These are phyloP conservation scores for Osedax frankpressi DNA, from an alignment of 2,888 invertebrate genomes.

Conservation along the genomic window DNA sequence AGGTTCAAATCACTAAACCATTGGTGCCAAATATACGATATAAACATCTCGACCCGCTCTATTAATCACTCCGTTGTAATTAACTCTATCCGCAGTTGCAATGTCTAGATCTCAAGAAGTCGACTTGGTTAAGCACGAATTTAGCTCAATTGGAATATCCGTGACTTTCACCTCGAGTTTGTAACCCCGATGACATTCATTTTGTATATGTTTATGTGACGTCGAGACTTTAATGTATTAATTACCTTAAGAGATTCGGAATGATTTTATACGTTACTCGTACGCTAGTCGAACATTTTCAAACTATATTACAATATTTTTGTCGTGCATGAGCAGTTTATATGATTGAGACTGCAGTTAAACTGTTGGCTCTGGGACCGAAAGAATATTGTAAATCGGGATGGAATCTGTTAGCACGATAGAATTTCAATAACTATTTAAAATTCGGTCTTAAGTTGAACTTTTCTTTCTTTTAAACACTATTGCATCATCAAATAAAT, in stretches of 20 bases:
- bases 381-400: constrained; percentile 63
- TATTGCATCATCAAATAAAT: no score
- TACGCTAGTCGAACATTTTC: neutral
- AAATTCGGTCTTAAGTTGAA: constrained; percentile 43
- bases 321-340: constrained; percentile 51
- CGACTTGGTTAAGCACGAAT: constrained; percentile 31
- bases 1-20: constrained; percentile 31
- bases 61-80: neutral
- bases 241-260: no score
- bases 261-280: no score
- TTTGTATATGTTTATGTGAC: no score
- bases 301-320: neutral
- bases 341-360: constrained; percentile 59
- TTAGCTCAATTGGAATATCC: constrained; percentile 35
- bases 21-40: neutral
- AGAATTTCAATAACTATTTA: neutral
- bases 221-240: no score
- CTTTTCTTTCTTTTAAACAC: no score
- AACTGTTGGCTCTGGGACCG: constrained; percentile 62
- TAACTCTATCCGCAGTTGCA: neutral
- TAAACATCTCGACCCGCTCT: no score
- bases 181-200: constrained; percentile 22
- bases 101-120: neutral
- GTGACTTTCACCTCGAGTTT: constrained; percentile 41
- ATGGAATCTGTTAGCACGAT: constrained; percentile 67